Base-by-base conservation (phyloP, 2,113 vertebrate genomes). In the Athene cunicularia region DNA sequence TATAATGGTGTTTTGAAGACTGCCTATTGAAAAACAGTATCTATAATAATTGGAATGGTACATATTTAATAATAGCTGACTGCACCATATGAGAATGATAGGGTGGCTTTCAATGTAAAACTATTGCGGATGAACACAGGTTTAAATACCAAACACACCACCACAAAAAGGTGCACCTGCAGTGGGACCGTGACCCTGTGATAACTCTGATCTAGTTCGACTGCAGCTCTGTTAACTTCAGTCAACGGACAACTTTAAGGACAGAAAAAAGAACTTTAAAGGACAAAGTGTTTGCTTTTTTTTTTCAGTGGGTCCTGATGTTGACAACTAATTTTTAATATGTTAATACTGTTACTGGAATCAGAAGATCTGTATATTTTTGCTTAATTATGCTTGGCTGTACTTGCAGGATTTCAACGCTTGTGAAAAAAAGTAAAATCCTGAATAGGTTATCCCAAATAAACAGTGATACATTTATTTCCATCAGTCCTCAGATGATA, bases 1-100 rank as follows among this genome's bases (percentile, higher is more conserved):
- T 56, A 95, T 66, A 80, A 84, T 3, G 19, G 41, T 80, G 71
- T 93, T 96, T 92, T 81, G 92, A 95, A 86, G 88, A 53, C 21
- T 5, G 53, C 50, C 79, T 63, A 30, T 24, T 14, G 43, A 89
- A 85, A 83, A 91, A 81, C 50, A 60, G 55, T 41, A 77, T 59
- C 4, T 6, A 37, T 37, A 37, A 37, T 37, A 73, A 64, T 37
- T 5, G 21, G n/a, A 49, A 71, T 22, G 55, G 80, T 50, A 50
- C 33, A 4, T 68, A 80, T 24, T 60, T 58, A 45, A 49, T 22
- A 81, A 55, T 14, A 77, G 59, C 55, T 39, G 60, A 60, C 8
- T 14, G 55, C 47, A 52, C 9, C 21, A 16, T 7, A 24, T 12
- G 41, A 83, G 56, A 62, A 24, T 15, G 83, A 75, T 7, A 49